Conservation (phyloP, 2,888 invertebrate genomes). For the Pocota personata region DNA sequence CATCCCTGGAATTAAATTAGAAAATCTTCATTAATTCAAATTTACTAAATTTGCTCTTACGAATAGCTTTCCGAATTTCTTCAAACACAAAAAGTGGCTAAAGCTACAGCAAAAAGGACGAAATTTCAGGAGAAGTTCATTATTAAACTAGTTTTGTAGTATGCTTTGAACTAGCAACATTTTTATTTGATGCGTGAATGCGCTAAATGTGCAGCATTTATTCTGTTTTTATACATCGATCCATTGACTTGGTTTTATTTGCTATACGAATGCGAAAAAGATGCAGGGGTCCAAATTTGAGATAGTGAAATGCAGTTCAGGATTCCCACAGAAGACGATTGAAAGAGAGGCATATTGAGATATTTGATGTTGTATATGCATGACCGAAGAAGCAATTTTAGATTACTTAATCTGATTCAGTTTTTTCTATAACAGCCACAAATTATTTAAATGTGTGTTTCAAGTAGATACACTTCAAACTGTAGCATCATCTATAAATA, state of each 20-base stretch:
- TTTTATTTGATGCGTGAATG: not conserved
- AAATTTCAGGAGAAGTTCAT: constrained; percentile 60
- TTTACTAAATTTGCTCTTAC: constrained; percentile 9
- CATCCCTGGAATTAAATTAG: constrained; percentile 75
- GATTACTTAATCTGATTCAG: too few relatives aligned
- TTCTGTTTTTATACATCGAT: not conserved
- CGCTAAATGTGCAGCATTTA: not conserved
- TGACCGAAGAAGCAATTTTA: too few relatives aligned
- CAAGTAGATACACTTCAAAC: too few relatives aligned
- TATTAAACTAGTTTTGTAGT: not conserved
- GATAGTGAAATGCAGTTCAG: not conserved
- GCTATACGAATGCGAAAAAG: not conserved
- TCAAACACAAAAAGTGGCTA: constrained; percentile 47
- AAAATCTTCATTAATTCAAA: not conserved
- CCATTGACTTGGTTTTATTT: not conserved
- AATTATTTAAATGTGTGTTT: too few relatives aligned
- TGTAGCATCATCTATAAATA: too few relatives aligned
- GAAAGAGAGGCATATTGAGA: not conserved
- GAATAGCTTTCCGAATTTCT: constrained; percentile 49
- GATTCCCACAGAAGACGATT: not conserved
- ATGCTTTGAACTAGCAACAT: not conserved
- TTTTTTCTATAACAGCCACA: too few relatives aligned
- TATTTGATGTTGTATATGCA: not conserved
- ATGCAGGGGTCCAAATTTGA: not conserved
- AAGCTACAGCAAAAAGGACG: constrained; percentile 1